Evolutionary conservation across 23 tunicate genomes (phyloP).

Genomic region (Corella eumyota): DNA sequence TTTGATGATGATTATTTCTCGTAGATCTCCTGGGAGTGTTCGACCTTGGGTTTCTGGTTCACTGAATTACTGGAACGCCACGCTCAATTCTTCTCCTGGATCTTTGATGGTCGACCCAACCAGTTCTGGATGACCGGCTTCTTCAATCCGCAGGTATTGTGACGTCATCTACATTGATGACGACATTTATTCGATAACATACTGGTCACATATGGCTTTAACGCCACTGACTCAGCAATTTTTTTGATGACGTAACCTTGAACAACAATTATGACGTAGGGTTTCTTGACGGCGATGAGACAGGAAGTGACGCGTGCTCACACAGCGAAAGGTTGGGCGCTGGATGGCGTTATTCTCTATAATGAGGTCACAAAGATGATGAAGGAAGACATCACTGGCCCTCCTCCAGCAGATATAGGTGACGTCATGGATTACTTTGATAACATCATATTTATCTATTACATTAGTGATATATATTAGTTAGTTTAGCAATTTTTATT

Average conservation of each 20-base stretch:
- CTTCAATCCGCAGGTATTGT: constrained; percentile 90
- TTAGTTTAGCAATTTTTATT: too few species aligned
- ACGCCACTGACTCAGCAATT: not conserved
- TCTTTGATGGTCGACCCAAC: constrained; percentile 93
- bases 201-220: not conserved
- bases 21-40: constrained; percentile 91
- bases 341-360: constrained; percentile 86
- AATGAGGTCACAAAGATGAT: constrained; percentile 98
- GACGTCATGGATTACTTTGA: not conserved
- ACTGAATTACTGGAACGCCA: constrained; percentile 95
- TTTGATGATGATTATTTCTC: not conserved
- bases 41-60: constrained; percentile 99
- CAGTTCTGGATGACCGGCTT: constrained; percentile 99
- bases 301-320: constrained; percentile 98
- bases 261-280: too few species aligned
- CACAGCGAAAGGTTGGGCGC: constrained; percentile 99
- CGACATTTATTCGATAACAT: too few species aligned
- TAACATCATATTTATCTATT: not conserved
- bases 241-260: too few species aligned
- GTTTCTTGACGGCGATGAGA: constrained; percentile 99
- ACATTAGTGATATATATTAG: too few species aligned
- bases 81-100: constrained; percentile 88
- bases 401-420: constrained; percentile 97
- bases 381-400: constrained; percentile 92
- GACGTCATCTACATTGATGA: not conserved